Evolutionary conservation across 2,113 vertebrate genomes (phyloP).

Genomic region (Pipra filicauda): DNA sequence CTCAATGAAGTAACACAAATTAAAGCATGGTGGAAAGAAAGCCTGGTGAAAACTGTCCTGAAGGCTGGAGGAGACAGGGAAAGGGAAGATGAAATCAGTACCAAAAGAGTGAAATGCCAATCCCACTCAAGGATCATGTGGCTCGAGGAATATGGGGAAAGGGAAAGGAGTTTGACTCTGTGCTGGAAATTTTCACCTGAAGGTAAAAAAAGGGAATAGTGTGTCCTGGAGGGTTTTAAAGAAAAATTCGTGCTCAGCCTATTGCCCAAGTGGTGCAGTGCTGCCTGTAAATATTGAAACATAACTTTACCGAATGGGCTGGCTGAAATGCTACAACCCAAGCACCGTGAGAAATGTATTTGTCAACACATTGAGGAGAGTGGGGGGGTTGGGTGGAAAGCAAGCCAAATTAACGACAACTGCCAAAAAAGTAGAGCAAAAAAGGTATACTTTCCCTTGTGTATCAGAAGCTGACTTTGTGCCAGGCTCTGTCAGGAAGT

Average conservation of each 20-base stretch:
- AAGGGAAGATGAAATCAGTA: background rate
- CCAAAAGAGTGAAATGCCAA: background rate
- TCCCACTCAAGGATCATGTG: accelerated
- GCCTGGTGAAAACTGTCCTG: background rate
- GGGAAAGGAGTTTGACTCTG: background rate
- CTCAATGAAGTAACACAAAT: background rate
- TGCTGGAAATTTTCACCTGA: background rate
- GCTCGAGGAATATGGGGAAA: background rate
- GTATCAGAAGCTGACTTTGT: background rate
- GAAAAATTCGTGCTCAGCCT: background rate
- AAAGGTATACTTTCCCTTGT: background rate
- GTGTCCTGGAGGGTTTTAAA: background rate
- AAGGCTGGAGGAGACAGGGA: background rate
- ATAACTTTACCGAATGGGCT: background rate
- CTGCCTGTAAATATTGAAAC: background rate
- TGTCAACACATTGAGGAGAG: background rate
- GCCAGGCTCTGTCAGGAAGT: background rate
- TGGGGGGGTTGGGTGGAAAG: background rate
- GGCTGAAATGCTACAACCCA: background rate
- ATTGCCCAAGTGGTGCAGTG: background rate
- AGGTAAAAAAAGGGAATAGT: background rate
- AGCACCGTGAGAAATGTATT: background rate
- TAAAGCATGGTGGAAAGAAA: background rate
- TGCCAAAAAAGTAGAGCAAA: background rate
- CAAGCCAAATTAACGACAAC: background rate